Percentiles rank a stretch among this genome's conserved stretches.
Evolutionary conservation across 2,113 vertebrate genomes (phyloP).

Genomic region (Gopherus evgoodei): DNA sequence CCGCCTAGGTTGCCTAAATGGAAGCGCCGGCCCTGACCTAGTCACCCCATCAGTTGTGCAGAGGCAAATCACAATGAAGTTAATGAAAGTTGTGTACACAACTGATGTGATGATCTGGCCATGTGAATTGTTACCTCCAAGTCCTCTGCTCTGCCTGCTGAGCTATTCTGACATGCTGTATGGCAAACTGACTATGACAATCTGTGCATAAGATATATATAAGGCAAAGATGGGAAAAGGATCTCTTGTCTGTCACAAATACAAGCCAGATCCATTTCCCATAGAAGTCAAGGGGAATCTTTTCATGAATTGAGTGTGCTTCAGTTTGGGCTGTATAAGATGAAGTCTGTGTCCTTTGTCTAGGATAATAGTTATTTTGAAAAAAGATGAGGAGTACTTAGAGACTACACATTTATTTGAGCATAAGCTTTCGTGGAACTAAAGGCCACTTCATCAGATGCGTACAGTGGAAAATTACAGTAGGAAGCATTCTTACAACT

Average conservation of each 20-base stretch:
- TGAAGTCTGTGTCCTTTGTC: neutral
- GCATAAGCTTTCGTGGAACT: too few species aligned
- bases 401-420: too few species aligned
- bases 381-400: too few species aligned
- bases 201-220: neutral
- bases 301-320: neutral
- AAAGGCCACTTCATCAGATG: too few species aligned
- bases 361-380: neutral
- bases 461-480: too few species aligned
- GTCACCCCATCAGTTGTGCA: neutral
- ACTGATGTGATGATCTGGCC: neutral
- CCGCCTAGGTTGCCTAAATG: too few species aligned
- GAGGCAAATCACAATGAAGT: neutral
- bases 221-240: neutral
- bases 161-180: neutral
- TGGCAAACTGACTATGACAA: neutral
- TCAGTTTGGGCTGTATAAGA: neutral
- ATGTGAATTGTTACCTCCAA: neutral
- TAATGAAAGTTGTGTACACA: neutral
- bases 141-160: neutral
- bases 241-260: neutral
- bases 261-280: neutral
- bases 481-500: too few species aligned
- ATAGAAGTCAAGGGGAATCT: neutral
- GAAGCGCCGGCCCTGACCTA: neutral